A percentile compares a stretch with the other conserved stretches of the same genome.
phyloP scores from a whole-genome alignment of 2,797 vertebrate species.

The Ceryle rudis region DNA sequence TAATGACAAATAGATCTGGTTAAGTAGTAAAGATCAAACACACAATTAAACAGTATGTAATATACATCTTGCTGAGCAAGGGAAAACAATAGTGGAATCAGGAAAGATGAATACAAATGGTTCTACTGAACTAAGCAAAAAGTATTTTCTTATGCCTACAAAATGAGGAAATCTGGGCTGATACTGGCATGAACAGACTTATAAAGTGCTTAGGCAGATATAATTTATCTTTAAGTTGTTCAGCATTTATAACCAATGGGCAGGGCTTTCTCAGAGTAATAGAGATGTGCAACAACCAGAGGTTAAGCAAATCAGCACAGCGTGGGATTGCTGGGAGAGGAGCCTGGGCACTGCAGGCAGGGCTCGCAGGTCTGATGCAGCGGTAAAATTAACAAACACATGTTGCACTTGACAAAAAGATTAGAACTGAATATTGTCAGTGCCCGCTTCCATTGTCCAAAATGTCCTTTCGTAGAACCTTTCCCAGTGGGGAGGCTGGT shows the following conservation, averaged over 20 bases:
- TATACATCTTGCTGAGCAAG: slow-evolving; percentile 71
- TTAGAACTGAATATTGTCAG: slow-evolving; percentile 6
- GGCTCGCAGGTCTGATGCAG: not conserved
- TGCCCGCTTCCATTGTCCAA: not conserved
- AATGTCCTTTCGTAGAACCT: slow-evolving; percentile 31
- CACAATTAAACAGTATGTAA: slow-evolving; percentile 70
- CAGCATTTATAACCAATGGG: not conserved
- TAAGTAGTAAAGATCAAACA: slow-evolving; percentile 71
- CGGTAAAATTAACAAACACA: not conserved
- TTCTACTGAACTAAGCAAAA: slow-evolving; percentile 57
- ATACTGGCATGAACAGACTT: not conserved
- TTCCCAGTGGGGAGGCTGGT: slow-evolving; percentile 28
- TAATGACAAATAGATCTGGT: slow-evolving; percentile 71
- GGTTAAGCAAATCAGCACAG: not conserved
- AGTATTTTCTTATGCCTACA: not conserved
- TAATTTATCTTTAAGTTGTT: not conserved
- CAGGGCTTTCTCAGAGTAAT: not conserved
- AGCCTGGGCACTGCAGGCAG: slow-evolving; percentile 15
- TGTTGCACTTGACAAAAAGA: not conserved
- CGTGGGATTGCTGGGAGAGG: not conserved
- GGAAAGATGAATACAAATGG: slow-evolving; percentile 55
- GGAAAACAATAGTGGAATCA: slow-evolving; percentile 53
- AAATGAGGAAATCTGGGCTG: not conserved
- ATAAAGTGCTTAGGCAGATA: not conserved
- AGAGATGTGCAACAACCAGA: not conserved